Base-by-base conservation (phyloP, 1,140 invertebrate species). In the Sinonovacula constricta region DNA sequence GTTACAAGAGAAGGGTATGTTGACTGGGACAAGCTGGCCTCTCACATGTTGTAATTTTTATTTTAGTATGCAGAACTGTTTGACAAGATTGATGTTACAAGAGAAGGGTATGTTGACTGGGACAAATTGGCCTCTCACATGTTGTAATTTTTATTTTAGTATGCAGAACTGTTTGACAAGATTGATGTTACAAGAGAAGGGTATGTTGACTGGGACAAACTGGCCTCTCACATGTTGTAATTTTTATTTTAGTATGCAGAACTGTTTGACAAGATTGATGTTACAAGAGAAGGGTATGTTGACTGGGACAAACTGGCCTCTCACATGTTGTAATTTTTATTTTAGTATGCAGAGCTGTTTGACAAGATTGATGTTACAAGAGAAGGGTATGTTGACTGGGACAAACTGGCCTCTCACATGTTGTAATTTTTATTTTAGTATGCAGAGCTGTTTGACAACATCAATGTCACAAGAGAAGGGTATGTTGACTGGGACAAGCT, bases 401-500 rank as follows among this genome's bases (percentile, higher is more conserved):
- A 91, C 75, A 88, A 90, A 69, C 85, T 91, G 60, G 89, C 90
- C 0, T 88, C 86, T 3, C 88, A 90, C 68, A 89, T 91, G 87
- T 72, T 91, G 77, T n/a, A n/a, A n/a, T n/a, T n/a, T n/a, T n/a
- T n/a, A n/a, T 78, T 83, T 67, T 79, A 91, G 90, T 90, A 88
- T 83, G 86, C 76, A 45, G 89, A 91, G 60, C 65, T 91, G 22
- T 91, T 91, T 86, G 89, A 91, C 78, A 91, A 90, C 80, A 88
- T 91, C 54, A 89, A 91, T 78, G 86, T 91, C 4, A 89, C 87
- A 18, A 83, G 87, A 60, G 86, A 90, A 33, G 91, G 90, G 1
- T 85, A 65, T n/a, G 90, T 91, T 0, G 88, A 91, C 80, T 91
- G 91, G 91, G 91, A 91, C 75, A 88, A 90, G 71, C 85, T 91